Evolutionary conservation across 2,113 vertebrate genomes (phyloP).

Genomic region (Barnardius zonarius): DNA sequence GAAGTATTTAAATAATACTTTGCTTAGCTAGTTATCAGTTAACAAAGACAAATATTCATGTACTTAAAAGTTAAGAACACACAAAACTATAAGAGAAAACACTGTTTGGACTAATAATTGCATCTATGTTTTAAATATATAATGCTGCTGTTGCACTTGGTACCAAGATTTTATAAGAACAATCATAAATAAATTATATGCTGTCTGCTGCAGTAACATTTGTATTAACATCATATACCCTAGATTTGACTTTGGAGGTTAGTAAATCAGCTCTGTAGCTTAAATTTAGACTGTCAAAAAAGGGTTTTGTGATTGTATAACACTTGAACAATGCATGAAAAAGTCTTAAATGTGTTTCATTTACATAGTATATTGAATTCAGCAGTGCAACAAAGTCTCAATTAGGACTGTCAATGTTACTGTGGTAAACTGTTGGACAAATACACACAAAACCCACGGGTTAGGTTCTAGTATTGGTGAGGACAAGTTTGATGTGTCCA

Average conservation of each 20-base stretch:
- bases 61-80: neutral
- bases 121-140: neutral
- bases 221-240: neutral
- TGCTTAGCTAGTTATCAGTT: neutral
- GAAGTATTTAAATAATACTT: neutral
- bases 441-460: neutral
- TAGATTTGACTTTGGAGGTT: neutral
- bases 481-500: neutral
- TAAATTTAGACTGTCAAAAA: neutral
- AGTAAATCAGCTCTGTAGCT: neutral
- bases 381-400: neutral
- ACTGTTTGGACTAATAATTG: neutral
- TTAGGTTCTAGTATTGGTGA: neutral
- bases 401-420: neutral
- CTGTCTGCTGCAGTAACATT: neutral
- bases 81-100: neutral
- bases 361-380: neutral
- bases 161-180: neutral
- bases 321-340: neutral
- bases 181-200: neutral
- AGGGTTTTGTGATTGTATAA: neutral
- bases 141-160: neutral
- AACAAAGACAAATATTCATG: neutral
- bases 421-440: neutral
- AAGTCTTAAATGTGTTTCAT: neutral